Conservation (phyloP, 1,140 invertebrate genomes). For the Littorina saxatilis region DNA sequence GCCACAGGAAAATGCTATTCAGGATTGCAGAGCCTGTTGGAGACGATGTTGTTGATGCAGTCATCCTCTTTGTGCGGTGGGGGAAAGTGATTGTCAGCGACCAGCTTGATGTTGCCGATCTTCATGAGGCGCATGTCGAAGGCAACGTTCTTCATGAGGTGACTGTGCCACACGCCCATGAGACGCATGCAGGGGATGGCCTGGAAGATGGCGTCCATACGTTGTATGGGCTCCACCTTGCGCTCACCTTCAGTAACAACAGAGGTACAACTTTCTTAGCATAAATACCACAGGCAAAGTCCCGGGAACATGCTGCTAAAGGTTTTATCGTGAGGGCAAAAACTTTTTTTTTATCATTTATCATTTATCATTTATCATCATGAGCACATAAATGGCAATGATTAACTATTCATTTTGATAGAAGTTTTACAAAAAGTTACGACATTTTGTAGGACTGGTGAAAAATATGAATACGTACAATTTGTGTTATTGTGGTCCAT, state of each 20-base stretch:
- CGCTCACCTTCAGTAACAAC: too few species aligned
- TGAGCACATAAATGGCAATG: too few species aligned
- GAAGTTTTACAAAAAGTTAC: too few species aligned
- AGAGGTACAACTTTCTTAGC: background rate
- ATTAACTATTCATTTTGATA: too few species aligned
- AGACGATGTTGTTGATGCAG: background rate
- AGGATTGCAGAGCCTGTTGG: background rate
- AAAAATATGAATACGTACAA: too few species aligned
- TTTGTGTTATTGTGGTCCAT: too few species aligned
- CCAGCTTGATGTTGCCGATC: background rate
- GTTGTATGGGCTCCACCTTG: conserved; percentile 3
- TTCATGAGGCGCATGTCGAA: conserved; percentile 7
- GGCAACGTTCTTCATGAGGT: conserved; percentile 17
- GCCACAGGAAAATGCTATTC: background rate
- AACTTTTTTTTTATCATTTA: background rate
- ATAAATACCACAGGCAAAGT: background rate
- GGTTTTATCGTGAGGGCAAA: background rate
- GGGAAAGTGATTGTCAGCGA: too few species aligned
- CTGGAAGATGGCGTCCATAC: background rate
- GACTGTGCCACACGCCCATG: conserved; percentile 2
- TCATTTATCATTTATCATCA: background rate
- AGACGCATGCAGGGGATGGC: conserved; percentile 1
- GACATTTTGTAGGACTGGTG: too few species aligned
- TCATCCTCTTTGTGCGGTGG: background rate
- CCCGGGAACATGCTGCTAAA: too few species aligned